Evolutionary conservation across 2,113 vertebrate species (phyloP), one percentile per base, ranked within the genome.

Genomic region (Antechinus flavipes): DNA sequence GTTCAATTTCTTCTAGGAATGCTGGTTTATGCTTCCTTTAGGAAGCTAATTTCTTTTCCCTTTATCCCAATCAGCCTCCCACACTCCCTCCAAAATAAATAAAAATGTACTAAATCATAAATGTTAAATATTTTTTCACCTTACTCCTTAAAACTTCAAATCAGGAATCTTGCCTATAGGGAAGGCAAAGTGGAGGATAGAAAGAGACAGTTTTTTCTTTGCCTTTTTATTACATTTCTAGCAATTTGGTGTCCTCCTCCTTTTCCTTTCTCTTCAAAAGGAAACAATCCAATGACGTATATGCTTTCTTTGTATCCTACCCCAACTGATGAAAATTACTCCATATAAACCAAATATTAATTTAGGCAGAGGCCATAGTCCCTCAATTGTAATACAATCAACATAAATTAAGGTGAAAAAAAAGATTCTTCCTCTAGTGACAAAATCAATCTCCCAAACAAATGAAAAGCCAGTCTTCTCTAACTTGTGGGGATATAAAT

Each of bases 141-240:
- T 95, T 94, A 61, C 90, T 94, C 49, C 89, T 68, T 97, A 97
- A 95, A 93, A n/a, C 8, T 90, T 27, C 24, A 50, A 50, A 25
- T 25, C 89, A 50, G 25, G 27, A 90, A 25, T 50, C 89, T 30
- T 49, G 47, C 47, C n/a, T 53, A 95, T 47, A 91, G 46, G 94
- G 52, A 9, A 94, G 42, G 96, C 90, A 96, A 97, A 96, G 50
- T 96, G 94, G 94, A 95, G 4, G 92, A 96, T 9, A 10, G 16
- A 96, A 49, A 97, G 52, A 97, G 92, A 94, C 89, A 94, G 46
- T 91, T 96, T 98, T 96, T 94, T 97, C 96, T 91, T 91, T 93
- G 89, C 53, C 91, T 96, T 97, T 97, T 97, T 96, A 96, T 97
- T 97, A 95, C 93, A 95, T 52, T 94, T 97, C 93, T 97, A 97